Conservation (phyloP, 1,140 invertebrate species). For the Papilio xuthus region DNA sequence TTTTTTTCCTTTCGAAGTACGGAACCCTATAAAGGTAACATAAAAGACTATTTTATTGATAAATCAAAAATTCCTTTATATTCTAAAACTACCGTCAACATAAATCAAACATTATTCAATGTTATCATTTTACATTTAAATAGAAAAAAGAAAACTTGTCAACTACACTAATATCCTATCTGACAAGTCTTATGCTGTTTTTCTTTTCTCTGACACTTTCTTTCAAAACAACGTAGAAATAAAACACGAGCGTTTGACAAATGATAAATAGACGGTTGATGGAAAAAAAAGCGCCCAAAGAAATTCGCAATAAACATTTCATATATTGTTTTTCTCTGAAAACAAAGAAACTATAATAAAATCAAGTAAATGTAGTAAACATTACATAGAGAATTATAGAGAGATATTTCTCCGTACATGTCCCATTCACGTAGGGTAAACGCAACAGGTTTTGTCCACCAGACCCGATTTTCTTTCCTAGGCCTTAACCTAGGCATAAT, state of each 20-base stretch:
- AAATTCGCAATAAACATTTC: background rate
- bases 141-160: background rate
- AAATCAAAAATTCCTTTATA: background rate
- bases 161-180: background rate
- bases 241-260: background rate
- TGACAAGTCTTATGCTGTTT: background rate
- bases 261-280: slow-evolving; percentile 14
- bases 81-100: background rate
- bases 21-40: too few species aligned
- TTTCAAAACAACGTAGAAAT: slow-evolving; percentile 19
- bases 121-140: slow-evolving; percentile 6
- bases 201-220: slow-evolving; percentile 12
- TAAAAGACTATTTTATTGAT: too few species aligned
- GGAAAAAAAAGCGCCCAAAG: background rate
- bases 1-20: too few species aligned
- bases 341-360: too few species aligned
- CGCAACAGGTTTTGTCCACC: too few species aligned
- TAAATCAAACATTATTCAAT: background rate
- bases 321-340: background rate
- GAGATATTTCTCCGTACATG: too few species aligned
- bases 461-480: too few species aligned
- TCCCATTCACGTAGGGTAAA: too few species aligned
- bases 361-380: too few species aligned
- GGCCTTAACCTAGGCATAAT: too few species aligned
- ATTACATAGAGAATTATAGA: too few species aligned